Evolutionary conservation across 2,113 vertebrate species (phyloP).

Genomic region (Craseonycteris thonglongyai): DNA sequence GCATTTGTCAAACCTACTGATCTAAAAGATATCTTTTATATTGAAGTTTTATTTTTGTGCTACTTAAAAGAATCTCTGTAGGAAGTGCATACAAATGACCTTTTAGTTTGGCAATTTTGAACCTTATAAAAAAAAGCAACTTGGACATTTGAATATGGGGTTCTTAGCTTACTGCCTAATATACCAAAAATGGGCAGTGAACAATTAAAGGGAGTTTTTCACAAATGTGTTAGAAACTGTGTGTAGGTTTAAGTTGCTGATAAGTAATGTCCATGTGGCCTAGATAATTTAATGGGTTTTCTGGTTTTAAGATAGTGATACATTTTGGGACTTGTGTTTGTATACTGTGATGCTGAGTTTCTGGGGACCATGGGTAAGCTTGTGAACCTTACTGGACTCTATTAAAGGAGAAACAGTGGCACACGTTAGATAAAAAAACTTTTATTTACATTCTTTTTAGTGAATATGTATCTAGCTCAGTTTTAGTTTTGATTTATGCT

Average conservation of each 20-base stretch:
- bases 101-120: neutral
- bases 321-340: neutral
- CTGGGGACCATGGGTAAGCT: slow-evolving; percentile 8
- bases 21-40: slow-evolving; percentile 12
- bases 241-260: neutral
- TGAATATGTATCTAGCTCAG: neutral
- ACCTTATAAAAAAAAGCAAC: slow-evolving; percentile 14
- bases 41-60: slow-evolving; percentile 29
- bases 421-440: neutral
- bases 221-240: neutral
- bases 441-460: neutral
- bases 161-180: slow-evolving; percentile 1
- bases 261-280: neutral
- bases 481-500: neutral
- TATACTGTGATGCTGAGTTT: neutral
- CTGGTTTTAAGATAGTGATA: neutral
- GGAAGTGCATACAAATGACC: neutral
- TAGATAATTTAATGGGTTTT: neutral
- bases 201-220: neutral
- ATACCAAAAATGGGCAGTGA: neutral
- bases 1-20: slow-evolving; percentile 42
- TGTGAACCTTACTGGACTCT: neutral
- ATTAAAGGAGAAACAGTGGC: neutral
- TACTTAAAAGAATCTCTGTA: slow-evolving; percentile 13
- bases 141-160: neutral